Evolutionary conservation across 2,797 vertebrate species (phyloP).

Genomic region (Myotis pilosus): DNA sequence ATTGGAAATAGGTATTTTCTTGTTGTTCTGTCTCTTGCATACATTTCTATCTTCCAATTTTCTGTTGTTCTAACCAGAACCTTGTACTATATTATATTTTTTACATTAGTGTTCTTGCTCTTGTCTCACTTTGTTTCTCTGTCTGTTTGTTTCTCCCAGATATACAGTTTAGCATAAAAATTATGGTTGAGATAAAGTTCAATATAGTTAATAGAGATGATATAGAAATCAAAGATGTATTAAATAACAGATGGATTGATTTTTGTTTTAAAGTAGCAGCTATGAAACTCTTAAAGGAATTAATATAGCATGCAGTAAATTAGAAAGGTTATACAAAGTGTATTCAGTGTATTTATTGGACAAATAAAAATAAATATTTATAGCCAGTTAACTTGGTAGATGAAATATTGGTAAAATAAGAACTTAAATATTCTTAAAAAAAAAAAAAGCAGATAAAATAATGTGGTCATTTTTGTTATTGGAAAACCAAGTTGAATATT

Average conservation of each 20-base stretch:
- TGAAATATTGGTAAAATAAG: not conserved
- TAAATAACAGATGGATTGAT: slow-evolving; percentile 42
- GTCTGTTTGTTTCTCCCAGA: not conserved
- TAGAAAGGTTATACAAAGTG: not conserved
- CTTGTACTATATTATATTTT: not conserved
- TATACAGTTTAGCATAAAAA: not conserved
- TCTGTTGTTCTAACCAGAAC: not conserved
- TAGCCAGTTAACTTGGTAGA: not conserved
- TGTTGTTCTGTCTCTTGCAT: not conserved
- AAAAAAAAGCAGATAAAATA: not conserved
- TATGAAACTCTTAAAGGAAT: slow-evolving; percentile 33
- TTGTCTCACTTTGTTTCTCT: not conserved
- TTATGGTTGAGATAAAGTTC: slow-evolving; percentile 11
- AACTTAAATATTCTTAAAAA: not conserved
- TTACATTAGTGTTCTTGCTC: not conserved
- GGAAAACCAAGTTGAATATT: not conserved
- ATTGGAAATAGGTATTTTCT: not conserved
- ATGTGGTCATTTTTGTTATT: not conserved
- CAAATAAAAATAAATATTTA: not conserved
- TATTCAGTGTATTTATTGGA: not conserved
- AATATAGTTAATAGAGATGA: slow-evolving; percentile 7
- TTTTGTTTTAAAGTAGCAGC: slow-evolving; percentile 33
- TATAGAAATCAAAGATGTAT: slow-evolving; percentile 45
- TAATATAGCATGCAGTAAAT: not conserved
- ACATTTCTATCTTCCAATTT: not conserved